phyloP scores from a whole-genome alignment of 2,888 invertebrate species.

The Drosophila nr. medialis region DNA sequence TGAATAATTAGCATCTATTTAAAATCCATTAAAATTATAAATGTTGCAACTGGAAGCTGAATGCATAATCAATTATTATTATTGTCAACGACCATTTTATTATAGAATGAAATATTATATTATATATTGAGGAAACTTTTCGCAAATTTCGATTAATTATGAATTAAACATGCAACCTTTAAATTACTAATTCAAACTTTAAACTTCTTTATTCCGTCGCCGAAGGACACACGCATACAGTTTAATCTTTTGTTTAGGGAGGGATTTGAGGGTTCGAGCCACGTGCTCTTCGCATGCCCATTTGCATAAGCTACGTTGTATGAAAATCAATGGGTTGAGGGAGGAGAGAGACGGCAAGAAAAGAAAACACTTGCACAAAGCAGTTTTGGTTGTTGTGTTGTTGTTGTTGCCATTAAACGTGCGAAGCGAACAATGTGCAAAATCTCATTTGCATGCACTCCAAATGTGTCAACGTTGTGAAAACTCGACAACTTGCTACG shows the following conservation, averaged over 20 bases:
- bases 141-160: conserved; percentile 15
- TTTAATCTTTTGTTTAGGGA: conserved; percentile 10
- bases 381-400: conserved; percentile 1
- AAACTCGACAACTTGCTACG: background rate
- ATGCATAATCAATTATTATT: conserved; percentile 2
- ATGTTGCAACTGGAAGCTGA: background rate
- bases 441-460: conserved; percentile 10
- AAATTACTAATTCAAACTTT: conserved; percentile 37
- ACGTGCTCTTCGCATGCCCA: conserved; percentile 34
- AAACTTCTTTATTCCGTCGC: conserved; percentile 6
- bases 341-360: background rate
- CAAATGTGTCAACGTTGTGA: conserved; percentile 17
- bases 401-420: conserved; percentile 15
- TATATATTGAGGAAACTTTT: conserved; percentile 17
- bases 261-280: background rate
- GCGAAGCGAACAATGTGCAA: conserved; percentile 18
- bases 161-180: conserved; percentile 42
- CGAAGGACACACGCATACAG: conserved; percentile 34
- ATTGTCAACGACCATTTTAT: conserved; percentile 1
- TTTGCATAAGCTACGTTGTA: conserved; percentile 44
- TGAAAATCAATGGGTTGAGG: background rate
- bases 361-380: conserved; percentile 13
- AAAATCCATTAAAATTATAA: background rate
- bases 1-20: background rate
- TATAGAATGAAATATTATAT: conserved; percentile 9